Percentiles rank a stretch among this genome's conserved stretches.
These are phyloP conservation scores for Microcebus griseorufus DNA, from an alignment of 2,113 vertebrate genomes.

Conservation along the genomic window DNA sequence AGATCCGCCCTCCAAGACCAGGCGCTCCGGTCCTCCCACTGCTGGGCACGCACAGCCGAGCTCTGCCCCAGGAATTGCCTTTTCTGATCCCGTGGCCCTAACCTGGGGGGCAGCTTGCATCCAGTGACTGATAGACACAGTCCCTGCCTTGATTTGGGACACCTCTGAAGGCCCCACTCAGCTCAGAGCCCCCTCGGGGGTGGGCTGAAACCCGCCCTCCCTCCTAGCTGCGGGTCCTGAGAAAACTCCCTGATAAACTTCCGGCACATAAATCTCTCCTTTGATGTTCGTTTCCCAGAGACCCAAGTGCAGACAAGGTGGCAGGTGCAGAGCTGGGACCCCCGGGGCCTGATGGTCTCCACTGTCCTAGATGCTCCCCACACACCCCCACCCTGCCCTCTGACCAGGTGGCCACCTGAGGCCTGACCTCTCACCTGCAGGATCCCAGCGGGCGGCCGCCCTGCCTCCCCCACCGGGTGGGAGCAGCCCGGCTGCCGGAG, in stretches of 20 bases:
- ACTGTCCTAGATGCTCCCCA: neutral
- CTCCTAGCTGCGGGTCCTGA: neutral
- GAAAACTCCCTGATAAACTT: neutral
- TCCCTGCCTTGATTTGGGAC: too few species aligned
- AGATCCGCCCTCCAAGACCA: neutral
- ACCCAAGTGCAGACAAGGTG: neutral
- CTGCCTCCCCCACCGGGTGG: neutral
- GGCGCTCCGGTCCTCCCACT: accelerated
- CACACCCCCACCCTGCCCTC: accelerated
- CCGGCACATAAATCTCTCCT: neutral
- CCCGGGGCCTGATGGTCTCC: neutral
- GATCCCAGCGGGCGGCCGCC: too few species aligned
- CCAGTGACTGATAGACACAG: neutral
- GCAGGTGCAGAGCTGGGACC: neutral
- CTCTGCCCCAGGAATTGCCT: neutral
- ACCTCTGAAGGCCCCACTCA: neutral
- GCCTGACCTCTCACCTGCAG: neutral
- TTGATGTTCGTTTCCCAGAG: neutral
- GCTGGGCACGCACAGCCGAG: neutral
- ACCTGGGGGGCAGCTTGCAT: too few species aligned
- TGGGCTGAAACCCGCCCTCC: neutral
- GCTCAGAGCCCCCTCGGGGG: neutral
- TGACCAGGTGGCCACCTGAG: neutral
- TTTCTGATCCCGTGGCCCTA: accelerated
- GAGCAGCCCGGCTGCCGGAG: neutral